These are phyloP conservation scores for Entomobrya proxima DNA, from an alignment of 2,888 invertebrate species.

Conservation along the genomic window DNA sequence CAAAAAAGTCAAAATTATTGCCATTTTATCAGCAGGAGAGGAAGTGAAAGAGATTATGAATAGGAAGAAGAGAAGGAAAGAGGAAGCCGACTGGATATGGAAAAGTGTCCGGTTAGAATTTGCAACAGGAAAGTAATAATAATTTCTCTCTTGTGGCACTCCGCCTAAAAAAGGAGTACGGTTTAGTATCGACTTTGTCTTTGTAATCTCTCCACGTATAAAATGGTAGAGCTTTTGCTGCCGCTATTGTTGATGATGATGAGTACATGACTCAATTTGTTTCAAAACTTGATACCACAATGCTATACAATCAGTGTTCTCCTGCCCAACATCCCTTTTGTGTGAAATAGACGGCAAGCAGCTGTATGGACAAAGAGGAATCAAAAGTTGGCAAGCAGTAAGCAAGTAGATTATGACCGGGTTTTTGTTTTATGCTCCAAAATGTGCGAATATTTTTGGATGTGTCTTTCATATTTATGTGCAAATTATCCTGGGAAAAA, in stretches of 20 bases:
- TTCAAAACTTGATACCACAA: background rate
- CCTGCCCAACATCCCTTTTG: background rate
- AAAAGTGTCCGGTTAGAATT: conserved; percentile 5
- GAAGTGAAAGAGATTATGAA: conserved; percentile 28
- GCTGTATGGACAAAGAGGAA: background rate
- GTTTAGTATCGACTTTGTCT: background rate
- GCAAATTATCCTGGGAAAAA: conserved; percentile 13
- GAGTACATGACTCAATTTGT: conserved; percentile 12
- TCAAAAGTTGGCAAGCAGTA: conserved; percentile 16
- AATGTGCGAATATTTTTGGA: background rate
- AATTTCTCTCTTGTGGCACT: conserved; percentile 6
- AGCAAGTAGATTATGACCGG: background rate
- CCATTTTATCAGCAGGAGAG: conserved; percentile 48
- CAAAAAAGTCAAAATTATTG: conserved; percentile 36
- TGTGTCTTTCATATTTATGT: conserved; percentile 19
- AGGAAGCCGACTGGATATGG: background rate
- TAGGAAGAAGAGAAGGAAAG: background rate
- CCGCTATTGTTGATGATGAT: background rate
- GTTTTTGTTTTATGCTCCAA: background rate
- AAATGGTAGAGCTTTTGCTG: background rate
- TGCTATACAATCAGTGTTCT: background rate
- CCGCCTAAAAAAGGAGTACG: background rate
- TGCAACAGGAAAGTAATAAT: conserved; percentile 32
- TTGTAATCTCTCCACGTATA: background rate
- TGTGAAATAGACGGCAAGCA: background rate